Evolutionary conservation across 2,888 invertebrate genomes (phyloP).

Genomic region (Hypsopygia costalis): DNA sequence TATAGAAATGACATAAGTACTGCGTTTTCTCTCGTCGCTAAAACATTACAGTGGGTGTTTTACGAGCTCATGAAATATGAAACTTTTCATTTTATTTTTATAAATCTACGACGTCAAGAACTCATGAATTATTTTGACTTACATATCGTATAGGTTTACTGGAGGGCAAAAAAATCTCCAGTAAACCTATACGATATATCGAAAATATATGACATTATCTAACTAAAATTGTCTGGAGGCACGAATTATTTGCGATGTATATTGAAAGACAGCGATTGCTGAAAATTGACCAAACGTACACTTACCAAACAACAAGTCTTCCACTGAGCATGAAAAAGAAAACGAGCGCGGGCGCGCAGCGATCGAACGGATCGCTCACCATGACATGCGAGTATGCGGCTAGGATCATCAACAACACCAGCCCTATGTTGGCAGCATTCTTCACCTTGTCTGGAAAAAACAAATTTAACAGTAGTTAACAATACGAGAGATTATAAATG

Average conservation of each 20-base stretch:
- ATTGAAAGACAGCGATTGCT: too few relatives aligned
- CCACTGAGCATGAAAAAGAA: constrained; percentile 96
- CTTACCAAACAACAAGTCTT: constrained; percentile 90
- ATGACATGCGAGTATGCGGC: constrained; percentile 96
- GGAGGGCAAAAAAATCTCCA: too few relatives aligned
- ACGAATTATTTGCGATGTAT: too few relatives aligned
- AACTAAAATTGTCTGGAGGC: too few relatives aligned
- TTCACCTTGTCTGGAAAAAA: constrained; percentile 90
- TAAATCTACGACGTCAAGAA: background rate
- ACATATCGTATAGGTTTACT: too few relatives aligned
- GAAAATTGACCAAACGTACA: background rate
- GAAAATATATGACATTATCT: too few relatives aligned
- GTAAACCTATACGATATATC: too few relatives aligned
- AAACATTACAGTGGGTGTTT: background rate
- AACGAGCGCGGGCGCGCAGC: constrained; percentile 93
- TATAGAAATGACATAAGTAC: background rate
- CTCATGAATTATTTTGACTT: background rate
- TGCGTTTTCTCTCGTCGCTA: background rate
- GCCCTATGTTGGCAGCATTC: constrained; percentile 91
- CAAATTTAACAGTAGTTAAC: background rate
- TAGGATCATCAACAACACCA: constrained; percentile 91
- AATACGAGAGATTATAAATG: too few relatives aligned
- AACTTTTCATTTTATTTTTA: background rate
- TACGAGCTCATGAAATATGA: background rate
- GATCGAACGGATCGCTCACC: constrained; percentile 95